Base-by-base conservation (phyloP, 2,888 invertebrate genomes). In the Neoaliturus tenellus region DNA sequence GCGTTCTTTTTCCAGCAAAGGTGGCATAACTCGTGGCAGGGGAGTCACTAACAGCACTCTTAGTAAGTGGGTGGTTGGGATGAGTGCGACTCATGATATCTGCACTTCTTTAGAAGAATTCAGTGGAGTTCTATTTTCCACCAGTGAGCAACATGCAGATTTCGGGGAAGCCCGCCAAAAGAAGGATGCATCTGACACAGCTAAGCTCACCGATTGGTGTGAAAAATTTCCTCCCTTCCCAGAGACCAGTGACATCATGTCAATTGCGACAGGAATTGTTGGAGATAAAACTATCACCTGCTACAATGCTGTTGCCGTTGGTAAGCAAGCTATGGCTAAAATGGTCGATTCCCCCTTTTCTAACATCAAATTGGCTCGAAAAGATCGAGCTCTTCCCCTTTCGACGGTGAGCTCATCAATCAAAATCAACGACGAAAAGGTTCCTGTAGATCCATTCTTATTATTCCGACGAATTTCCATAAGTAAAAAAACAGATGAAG, bases 291-390 rank as follows among this genome's bases (percentile, higher is more conserved):
- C 84, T 71, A 87, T 89, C 39, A 89, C 89, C 86, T 89, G 89
- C 84, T 86, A 89, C 83, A 82, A 86, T 85, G 88, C 88, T 85
- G 88, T 88, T 85, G 88, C 89, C 86, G 86, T 86, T 82, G 89
- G 89, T 55, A 87, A 86, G 84, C 35, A 81, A 33, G 71, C 84
- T 20, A 86, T 88, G 83, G 28, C 41, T 20, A 84, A 82, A 20
- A 85, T 85, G 39, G 69, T 17, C 75, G 78, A 41, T 62, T 0
- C 17, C 71, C 55, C 73, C 75, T 88, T 80, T 33, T 33, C 33
- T 2, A 20, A 33, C 17, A 58, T 81, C 39, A 81, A 81, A 41
- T 39, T 67, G 1, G n/a, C 83, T 31, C 31, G 35, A 3, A 75
- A 73, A 12, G 55, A 75, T 75, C 14, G 55, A 20, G 39, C 55